phyloP scores from a whole-genome alignment of 1,140 invertebrate species.

The Drosophila murphyi region DNA sequence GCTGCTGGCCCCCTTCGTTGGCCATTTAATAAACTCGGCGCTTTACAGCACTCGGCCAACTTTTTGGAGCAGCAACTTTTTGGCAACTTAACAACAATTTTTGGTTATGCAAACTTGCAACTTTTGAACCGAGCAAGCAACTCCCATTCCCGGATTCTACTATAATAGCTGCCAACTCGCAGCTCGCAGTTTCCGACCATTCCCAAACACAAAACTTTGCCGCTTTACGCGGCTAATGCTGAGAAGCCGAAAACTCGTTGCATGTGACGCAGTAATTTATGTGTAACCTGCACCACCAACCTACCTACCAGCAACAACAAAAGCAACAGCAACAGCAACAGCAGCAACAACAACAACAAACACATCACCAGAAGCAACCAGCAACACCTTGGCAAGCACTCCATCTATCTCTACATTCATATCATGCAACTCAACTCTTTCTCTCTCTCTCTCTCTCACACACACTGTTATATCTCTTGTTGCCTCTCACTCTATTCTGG shows the following conservation, averaged over 20 bases:
- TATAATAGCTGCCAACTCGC: neutral
- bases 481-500: neutral
- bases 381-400: slow-evolving; percentile 40
- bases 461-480: neutral
- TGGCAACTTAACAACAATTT: slow-evolving; percentile 58
- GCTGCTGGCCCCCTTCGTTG: neutral
- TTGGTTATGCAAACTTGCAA: slow-evolving; percentile 57
- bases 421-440: neutral
- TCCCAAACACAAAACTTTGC: slow-evolving; percentile 34
- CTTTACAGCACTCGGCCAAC: slow-evolving; percentile 46
- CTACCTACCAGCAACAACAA: slow-evolving; percentile 7
- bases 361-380: too few species aligned
- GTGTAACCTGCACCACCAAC: slow-evolving; percentile 45
- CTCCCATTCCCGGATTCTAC: neutral
- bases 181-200: slow-evolving; percentile 1
- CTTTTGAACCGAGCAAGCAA: slow-evolving; percentile 26
- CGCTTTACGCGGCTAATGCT: slow-evolving; percentile 50
- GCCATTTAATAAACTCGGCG: slow-evolving; percentile 51
- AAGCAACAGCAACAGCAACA: slow-evolving; percentile 1
- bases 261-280: slow-evolving; percentile 56
- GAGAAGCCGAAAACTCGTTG: slow-evolving; percentile 51
- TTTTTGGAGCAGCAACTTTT: slow-evolving; percentile 49
- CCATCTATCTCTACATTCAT: neutral
- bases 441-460: slow-evolving; percentile 1
- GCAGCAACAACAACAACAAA: neutral